Base-by-base conservation (phyloP, 2,888 invertebrate species). In the Eustalomyia histrio region DNA sequence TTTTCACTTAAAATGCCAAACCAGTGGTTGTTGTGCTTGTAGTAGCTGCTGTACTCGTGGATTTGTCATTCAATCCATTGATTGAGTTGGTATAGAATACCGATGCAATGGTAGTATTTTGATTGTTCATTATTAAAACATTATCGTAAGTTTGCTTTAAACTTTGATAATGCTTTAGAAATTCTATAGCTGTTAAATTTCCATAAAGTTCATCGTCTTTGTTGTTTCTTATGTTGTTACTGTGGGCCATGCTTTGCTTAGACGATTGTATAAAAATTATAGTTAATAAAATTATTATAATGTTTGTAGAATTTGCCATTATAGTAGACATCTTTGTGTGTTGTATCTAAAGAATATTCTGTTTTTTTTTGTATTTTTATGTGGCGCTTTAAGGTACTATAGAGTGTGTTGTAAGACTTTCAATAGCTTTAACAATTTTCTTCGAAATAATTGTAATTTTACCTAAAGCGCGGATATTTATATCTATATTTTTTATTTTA, bases 91-190 rank as follows among this genome's bases (percentile, higher is more conserved):
- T 52, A 52, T 61, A 52, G 53, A 82, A 84, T 16, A 53, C 50
- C 5, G n/a, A 17, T 8, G 68, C 68, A 18, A 84, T 69, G 50
- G 75, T 73, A 2, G 73, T 35, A 7, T 83, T 80, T 5, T 79
- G 68, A 63, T 84, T 83, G 47, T 83, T 83, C 55, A 84, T 18
- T 10, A 86, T 29, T n/a, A 87, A 53, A 24, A 81, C 69, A 79
- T 82, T 84, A 0, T 87, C 83, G 24, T 85, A 84, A 60, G 76
- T 74, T 14, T 75, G n/a, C 5, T 86, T 60, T 14, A 83, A 79
- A 16, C 17, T 39, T 12, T 82, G 76, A 18, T 87, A 53, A 16
- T 86, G 81, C 63, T 82, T 75, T 16, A 87, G 47, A 8, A 87
- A 73, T 53, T 84, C 79, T 7, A 75, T 57, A n/a, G 83, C 61